Conservation (phyloP, 2,888 invertebrate genomes). For the Synanthedon tipuliformis region DNA sequence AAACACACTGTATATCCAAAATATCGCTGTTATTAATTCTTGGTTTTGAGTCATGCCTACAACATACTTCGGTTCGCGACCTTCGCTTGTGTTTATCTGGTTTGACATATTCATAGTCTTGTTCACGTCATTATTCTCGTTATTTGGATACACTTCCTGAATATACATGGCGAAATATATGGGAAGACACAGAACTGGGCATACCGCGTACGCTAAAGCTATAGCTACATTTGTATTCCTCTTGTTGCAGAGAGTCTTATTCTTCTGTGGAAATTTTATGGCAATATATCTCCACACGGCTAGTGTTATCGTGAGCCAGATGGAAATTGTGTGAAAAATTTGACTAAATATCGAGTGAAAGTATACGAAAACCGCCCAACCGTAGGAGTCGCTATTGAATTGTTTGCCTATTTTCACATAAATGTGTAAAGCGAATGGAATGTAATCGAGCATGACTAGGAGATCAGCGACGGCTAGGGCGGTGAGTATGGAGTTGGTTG, state of each 20-base stretch:
- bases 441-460: slow-evolving; percentile 92
- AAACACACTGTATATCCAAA: slow-evolving; percentile 92
- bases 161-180: slow-evolving; percentile 84
- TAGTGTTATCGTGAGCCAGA: slow-evolving; percentile 91
- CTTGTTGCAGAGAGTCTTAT: slow-evolving; percentile 84
- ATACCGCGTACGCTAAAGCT: slow-evolving; percentile 80
- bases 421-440: slow-evolving; percentile 87
- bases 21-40: slow-evolving; percentile 77
- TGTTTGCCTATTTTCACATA: slow-evolving; percentile 72
- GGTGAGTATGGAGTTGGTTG: slow-evolving; percentile 93
- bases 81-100: slow-evolving; percentile 20
- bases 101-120: slow-evolving; percentile 27
- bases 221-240: slow-evolving; percentile 82
- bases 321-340: slow-evolving; percentile 89
- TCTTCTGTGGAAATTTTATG: slow-evolving; percentile 86
- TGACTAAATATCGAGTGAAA: slow-evolving; percentile 93
- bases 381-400: slow-evolving; percentile 68
- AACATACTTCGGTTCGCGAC: slow-evolving; percentile 70
- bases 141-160: slow-evolving; percentile 38
- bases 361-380: slow-evolving; percentile 85
- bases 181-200: slow-evolving; percentile 87
- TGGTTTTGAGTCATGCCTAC: slow-evolving; percentile 75
- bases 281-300: slow-evolving; percentile 94
- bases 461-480: slow-evolving; percentile 92
- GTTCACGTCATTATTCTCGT: slow-evolving; percentile 16